phyloP scores from a whole-genome alignment of 2,888 invertebrate genomes.

The Sphinx pinastri region DNA sequence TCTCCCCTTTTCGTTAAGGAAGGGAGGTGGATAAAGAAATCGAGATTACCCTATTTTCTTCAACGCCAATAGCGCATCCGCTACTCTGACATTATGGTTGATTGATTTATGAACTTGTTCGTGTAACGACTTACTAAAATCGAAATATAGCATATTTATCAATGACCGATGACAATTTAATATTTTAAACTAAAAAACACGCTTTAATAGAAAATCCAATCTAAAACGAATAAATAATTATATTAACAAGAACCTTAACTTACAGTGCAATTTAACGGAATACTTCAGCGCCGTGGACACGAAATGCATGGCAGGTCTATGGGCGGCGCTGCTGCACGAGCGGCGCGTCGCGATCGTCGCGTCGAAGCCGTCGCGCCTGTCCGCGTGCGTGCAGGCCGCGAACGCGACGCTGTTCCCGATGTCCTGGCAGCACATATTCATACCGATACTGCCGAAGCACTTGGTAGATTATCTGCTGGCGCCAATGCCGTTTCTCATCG shows the following conservation, averaged over 20 bases:
- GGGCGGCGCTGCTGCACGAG: slow-evolving; percentile 97
- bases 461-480: slow-evolving; percentile 95
- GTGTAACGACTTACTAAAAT: too few species aligned
- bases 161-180: too few species aligned
- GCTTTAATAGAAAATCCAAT: too few species aligned
- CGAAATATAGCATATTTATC: too few species aligned
- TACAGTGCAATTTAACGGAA: slow-evolving; percentile 97
- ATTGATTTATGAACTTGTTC: too few species aligned
- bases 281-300: slow-evolving; percentile 99
- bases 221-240: too few species aligned
- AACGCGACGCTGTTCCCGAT: slow-evolving; percentile 98
- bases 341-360: slow-evolving; percentile 97
- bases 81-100: too few species aligned
- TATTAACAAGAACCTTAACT: too few species aligned
- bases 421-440: slow-evolving; percentile 99
- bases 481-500: slow-evolving; percentile 99
- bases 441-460: slow-evolving; percentile 95
- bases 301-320: slow-evolving; percentile 97
- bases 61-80: too few species aligned
- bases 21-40: neutral
- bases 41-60: too few species aligned
- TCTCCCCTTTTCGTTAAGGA: neutral
- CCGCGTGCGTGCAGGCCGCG: slow-evolving; percentile 97
- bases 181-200: too few species aligned
- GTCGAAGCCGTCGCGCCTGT: slow-evolving; percentile 93